Base-by-base conservation (phyloP, 2,888 invertebrate genomes). In the Drosophila monieri region DNA sequence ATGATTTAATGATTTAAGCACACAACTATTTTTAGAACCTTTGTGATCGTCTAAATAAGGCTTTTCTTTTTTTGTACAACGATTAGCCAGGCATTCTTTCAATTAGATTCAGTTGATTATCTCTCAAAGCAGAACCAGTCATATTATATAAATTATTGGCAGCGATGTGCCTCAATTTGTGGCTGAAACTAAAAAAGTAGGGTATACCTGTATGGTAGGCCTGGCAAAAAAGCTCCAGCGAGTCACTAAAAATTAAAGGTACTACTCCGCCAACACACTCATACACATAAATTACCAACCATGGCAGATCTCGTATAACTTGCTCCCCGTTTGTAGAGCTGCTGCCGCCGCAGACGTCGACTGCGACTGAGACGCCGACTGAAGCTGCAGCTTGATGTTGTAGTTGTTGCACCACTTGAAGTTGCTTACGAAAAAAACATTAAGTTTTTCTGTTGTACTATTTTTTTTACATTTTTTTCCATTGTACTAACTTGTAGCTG, bases 361-460 rank as follows among this genome's bases (percentile, higher is more conserved):
- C 62, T 80, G 60, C 64, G 73, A 58, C 57, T 35, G 35, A 35
- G 62, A 58, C 41, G 44, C 39, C 47, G 57, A 55, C 44, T 57
- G 53, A 35, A n/a, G n/a, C 72, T 73, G 60, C 56, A 60, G 60
- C 23, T 53, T 43, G 64, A 14, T 70, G 35, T 37, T 71, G 58
- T 80, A 74, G 76, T 86, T 86, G 87, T 86, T 81, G 85, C 81
- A 84, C 77, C 87, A 86, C 81, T 80, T 80, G 67, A 73, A 67
- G 79, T 64, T 59, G 59, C 66, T 72, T 72, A 73, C 53, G 65
- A 60, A 53, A 60, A 62, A 32, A 68, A 58, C 67, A 68, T 51
- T 46, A 43, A 21, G 27, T 70, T 56, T 57, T 51, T 52, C 52
- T 41, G 37, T 41, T 44, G 35, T 48, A 39, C 52, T 30, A 58